These are phyloP conservation scores for Bradypus variegatus DNA, from an alignment of 2,797 vertebrate genomes.

Conservation along the genomic window DNA sequence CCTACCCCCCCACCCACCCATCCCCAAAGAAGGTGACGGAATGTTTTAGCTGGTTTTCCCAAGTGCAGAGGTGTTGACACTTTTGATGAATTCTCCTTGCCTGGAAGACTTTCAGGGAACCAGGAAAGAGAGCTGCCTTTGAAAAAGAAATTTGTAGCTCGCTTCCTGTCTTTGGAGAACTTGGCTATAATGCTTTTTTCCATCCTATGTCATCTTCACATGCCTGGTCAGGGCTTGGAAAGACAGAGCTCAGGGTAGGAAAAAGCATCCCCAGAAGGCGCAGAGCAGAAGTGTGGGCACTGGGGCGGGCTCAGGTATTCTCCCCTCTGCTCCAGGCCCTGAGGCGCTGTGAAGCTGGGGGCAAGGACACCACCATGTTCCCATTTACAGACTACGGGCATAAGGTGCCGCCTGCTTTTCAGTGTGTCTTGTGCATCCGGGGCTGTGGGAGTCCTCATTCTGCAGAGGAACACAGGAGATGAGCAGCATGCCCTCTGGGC, in stretches of 20 bases:
- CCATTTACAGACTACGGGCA: neutral
- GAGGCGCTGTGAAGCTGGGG: neutral
- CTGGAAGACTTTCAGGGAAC: neutral
- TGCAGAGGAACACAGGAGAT: neutral
- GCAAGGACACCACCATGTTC: neutral
- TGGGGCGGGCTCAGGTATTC: rapidly evolving
- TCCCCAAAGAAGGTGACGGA: neutral
- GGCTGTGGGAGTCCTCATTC: neutral
- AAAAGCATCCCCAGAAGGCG: neutral
- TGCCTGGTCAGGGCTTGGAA: neutral
- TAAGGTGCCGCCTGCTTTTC: neutral
- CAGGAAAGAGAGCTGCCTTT: neutral
- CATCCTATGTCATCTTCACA: neutral
- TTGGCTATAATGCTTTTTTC: neutral
- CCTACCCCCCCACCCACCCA: neutral
- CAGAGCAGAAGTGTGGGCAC: neutral
- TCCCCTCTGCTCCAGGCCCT: rapidly evolving
- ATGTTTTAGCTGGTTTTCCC: neutral
- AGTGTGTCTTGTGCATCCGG: neutral
- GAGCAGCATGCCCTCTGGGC: neutral
- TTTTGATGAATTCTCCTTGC: neutral
- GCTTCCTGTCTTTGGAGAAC: neutral
- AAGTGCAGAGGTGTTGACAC: neutral
- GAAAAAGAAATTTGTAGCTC: neutral
- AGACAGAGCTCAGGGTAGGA: neutral